Conservation (phyloP, 2,888 invertebrate species). For the Emmelina monodactyla region DNA sequence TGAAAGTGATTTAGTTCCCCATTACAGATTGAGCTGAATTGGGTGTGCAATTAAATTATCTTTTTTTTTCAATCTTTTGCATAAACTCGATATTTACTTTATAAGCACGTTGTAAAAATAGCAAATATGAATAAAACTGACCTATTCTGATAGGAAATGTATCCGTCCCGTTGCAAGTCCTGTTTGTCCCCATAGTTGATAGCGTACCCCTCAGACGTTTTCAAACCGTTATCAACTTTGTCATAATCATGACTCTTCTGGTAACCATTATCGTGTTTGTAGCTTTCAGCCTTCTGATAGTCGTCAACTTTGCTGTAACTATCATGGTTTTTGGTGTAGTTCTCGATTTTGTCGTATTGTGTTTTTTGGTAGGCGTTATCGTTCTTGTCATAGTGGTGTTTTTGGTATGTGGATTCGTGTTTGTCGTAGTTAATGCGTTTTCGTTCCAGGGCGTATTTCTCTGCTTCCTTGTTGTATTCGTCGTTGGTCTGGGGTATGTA, state of each 20-base stretch:
- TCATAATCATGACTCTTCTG: conserved; percentile 22
- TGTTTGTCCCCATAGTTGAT: background rate
- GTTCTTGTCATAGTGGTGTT: conserved; percentile 13
- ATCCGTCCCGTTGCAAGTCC: conserved; percentile 4
- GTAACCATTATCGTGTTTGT: conserved; percentile 24
- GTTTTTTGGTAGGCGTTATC: conserved; percentile 3
- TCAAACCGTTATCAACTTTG: background rate
- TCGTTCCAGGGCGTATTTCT: conserved; percentile 44
- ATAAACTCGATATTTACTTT: too few relatives aligned
- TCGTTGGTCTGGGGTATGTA: conserved; percentile 50
- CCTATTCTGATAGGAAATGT: conserved; percentile 6
- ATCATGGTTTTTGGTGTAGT: background rate
- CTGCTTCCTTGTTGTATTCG: conserved; percentile 52
- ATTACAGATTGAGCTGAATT: too few relatives aligned
- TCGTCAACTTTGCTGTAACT: conserved; percentile 13
- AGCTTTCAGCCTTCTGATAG: too few relatives aligned
- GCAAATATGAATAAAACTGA: background rate
- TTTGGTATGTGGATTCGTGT: conserved; percentile 21
- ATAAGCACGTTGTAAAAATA: too few relatives aligned
- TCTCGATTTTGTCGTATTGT: conserved; percentile 2
- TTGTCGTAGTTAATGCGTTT: conserved; percentile 41
- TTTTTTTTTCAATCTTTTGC: too few relatives aligned
- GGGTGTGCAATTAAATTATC: too few relatives aligned
- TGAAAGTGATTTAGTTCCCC: too few relatives aligned
- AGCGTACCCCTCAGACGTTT: background rate